Evolutionary conservation across 2,888 invertebrate species (phyloP).

Genomic region (Drosophila falleni): DNA sequence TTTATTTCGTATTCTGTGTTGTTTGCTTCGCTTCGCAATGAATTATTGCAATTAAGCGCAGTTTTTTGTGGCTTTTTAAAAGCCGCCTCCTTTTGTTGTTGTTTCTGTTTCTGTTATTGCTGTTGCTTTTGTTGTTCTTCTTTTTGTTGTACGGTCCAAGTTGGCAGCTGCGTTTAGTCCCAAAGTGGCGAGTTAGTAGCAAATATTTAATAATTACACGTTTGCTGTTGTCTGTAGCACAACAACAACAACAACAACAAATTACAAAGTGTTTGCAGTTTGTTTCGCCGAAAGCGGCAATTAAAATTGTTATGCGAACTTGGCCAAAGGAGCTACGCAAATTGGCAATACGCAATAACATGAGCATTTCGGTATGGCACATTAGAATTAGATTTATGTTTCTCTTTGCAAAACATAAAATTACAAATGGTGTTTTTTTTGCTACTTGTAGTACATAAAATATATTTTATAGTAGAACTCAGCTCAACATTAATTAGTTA

Average conservation of each 20-base stretch:
- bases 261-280: constrained; percentile 45
- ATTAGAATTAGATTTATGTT: constrained; percentile 29
- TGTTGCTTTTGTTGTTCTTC: neutral
- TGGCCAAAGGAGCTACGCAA: constrained; percentile 26
- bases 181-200: constrained; percentile 68
- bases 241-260: constrained; percentile 9
- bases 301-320: constrained; percentile 37
- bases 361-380: constrained; percentile 5
- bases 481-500: constrained; percentile 39
- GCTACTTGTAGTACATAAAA: constrained; percentile 13
- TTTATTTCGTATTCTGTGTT: constrained; percentile 46
- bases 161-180: constrained; percentile 51
- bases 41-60: constrained; percentile 79
- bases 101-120: constrained; percentile 1
- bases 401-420: constrained; percentile 4
- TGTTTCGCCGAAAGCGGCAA: constrained; percentile 34
- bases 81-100: constrained; percentile 52
- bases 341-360: constrained; percentile 39
- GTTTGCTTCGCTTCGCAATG: constrained; percentile 62
- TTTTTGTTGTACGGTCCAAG: constrained; percentile 8
- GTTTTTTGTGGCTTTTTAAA: constrained; percentile 70
- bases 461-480: neutral
- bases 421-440: neutral
- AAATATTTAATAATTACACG: constrained; percentile 70
- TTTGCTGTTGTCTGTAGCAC: constrained; percentile 25